Evolutionary conservation across 2,797 vertebrate species (phyloP).

Genomic region (Natrix natrix): DNA sequence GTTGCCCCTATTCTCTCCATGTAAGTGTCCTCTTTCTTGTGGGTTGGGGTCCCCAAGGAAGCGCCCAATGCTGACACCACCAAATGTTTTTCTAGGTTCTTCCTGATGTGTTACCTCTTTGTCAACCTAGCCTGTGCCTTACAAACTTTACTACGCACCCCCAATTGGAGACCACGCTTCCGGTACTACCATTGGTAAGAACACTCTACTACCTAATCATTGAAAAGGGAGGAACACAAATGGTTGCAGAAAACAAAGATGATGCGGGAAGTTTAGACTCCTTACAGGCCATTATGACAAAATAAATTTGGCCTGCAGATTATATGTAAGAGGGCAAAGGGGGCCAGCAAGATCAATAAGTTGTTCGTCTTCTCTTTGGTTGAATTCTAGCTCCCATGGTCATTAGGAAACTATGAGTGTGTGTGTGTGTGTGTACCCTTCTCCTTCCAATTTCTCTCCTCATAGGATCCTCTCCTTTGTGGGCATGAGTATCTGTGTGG

Average conservation of each 20-base stretch:
- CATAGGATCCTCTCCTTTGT: conserved; percentile 91
- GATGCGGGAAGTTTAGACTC: not conserved
- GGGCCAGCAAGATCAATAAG: not conserved
- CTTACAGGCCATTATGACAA: too few species aligned
- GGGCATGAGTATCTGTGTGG: conserved; percentile 87
- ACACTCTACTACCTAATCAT: accelerated
- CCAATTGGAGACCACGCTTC: conserved; percentile 98
- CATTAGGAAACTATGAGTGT: not conserved
- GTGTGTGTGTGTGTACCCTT: not conserved
- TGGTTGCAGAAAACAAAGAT: not conserved
- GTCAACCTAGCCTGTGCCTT: conserved; percentile 96
- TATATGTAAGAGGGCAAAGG: not conserved
- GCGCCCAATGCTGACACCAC: not conserved
- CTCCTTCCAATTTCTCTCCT: not conserved
- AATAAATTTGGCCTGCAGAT: not conserved
- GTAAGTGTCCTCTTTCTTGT: conserved; percentile 69
- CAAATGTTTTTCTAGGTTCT: conserved; percentile 80
- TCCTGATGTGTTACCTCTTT: conserved; percentile 99
- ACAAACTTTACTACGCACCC: conserved; percentile 91
- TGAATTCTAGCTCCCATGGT: not conserved
- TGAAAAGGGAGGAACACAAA: not conserved
- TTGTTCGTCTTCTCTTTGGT: not conserved
- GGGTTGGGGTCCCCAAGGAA: not conserved
- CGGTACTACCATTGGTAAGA: conserved; percentile 98
- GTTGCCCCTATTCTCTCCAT: conserved; percentile 98